These are phyloP conservation scores for Triplophysa dalaica DNA, from an alignment of 2,113 vertebrate genomes.

Conservation along the genomic window DNA sequence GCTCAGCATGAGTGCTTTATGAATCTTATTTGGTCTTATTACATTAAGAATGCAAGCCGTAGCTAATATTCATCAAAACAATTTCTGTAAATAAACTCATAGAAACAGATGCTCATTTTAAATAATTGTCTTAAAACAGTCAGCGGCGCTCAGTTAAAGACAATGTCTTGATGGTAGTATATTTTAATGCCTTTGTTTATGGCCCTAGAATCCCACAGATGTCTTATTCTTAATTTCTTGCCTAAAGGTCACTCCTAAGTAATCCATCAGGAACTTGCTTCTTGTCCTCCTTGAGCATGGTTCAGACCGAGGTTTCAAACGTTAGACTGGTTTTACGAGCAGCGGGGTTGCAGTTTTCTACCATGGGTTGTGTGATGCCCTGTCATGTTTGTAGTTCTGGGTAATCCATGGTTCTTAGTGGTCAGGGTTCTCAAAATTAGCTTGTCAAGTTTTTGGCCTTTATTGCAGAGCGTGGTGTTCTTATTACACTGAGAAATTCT, in stretches of 20 bases:
- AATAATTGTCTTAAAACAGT: neutral
- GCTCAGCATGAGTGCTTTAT: constrained; percentile 64
- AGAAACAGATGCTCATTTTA: constrained; percentile 25
- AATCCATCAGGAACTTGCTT: constrained; percentile 85
- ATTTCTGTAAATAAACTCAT: constrained; percentile 2
- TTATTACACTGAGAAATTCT: constrained; percentile 5
- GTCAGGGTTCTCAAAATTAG: constrained; percentile 27
- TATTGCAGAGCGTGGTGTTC: constrained; percentile 4
- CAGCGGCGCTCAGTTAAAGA: constrained; percentile 59
- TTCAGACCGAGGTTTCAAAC: constrained; percentile 67
- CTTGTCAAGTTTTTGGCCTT: constrained; percentile 2
- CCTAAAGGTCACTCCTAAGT: constrained; percentile 85
- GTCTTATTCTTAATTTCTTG: constrained; percentile 91
- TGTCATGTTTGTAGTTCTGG: constrained; percentile 40
- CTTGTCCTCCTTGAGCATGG: constrained; percentile 57
- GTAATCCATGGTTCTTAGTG: constrained; percentile 32
- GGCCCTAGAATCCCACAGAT: constrained; percentile 87
- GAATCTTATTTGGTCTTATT: constrained; percentile 65
- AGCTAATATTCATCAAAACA: constrained; percentile 27
- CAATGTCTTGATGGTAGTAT: too few species aligned
- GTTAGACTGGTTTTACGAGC: constrained; percentile 59
- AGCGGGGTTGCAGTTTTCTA: constrained; percentile 40
- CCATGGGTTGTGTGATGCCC: constrained; percentile 27
- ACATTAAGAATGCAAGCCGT: constrained; percentile 59
- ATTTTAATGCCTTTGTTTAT: constrained; percentile 81